Conservation (phyloP, 2,888 invertebrate species). For the Cremastinae sp. region DNA sequence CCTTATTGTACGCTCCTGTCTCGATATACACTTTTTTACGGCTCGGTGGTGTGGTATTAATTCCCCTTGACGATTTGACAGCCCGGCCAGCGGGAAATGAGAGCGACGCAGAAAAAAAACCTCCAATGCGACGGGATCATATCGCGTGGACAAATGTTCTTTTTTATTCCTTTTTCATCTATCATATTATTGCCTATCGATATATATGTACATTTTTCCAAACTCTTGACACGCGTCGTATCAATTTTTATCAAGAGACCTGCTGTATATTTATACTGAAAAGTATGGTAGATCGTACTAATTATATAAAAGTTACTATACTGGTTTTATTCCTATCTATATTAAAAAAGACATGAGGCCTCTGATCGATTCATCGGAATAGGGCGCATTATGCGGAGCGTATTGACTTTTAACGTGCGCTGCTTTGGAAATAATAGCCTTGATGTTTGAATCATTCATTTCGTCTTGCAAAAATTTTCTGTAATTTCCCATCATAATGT, state of each 20-base stretch:
- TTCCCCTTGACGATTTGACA: constrained; percentile 74
- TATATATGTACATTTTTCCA: constrained; percentile 13
- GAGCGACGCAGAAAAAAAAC: background rate
- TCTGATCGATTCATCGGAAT: too few relatives aligned
- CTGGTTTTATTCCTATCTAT: too few relatives aligned
- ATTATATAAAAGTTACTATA: too few relatives aligned
- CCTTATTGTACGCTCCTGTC: constrained; percentile 57
- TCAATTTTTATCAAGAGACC: background rate
- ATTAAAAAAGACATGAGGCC: too few relatives aligned
- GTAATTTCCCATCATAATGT: too few relatives aligned
- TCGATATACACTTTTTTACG: constrained; percentile 73
- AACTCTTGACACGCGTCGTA: constrained; percentile 26
- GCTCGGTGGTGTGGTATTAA: constrained; percentile 72
- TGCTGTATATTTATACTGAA: too few relatives aligned
- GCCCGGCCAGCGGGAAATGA: constrained; percentile 57
- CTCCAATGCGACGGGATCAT: constrained; percentile 8
- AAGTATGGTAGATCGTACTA: too few relatives aligned
- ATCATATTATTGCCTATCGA: constrained; percentile 1
- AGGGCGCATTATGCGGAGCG: too few relatives aligned
- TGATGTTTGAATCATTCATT: too few relatives aligned
- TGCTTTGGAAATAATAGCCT: too few relatives aligned
- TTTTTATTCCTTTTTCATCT: constrained; percentile 6
- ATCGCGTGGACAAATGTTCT: constrained; percentile 8
- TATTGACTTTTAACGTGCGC: too few relatives aligned
- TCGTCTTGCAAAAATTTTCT: too few relatives aligned